Base-by-base conservation (phyloP, 2,888 invertebrate genomes). In the Nudaria mundana region DNA sequence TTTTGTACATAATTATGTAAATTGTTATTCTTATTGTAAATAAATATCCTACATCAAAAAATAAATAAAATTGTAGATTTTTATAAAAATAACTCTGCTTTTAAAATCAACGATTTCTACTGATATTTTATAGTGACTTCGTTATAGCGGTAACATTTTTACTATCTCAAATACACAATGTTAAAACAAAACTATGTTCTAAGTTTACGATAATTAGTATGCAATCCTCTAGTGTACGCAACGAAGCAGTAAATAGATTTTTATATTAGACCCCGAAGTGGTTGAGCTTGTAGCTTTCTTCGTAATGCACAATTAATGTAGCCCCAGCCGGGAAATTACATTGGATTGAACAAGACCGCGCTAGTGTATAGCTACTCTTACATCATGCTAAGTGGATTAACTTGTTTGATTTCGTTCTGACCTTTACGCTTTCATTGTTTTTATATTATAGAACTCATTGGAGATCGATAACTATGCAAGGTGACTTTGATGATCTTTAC, bases 261-360 rank as follows among this genome's bases (percentile, higher is more conserved):
- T 41, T 43, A 48, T 48, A 31, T 25, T 25, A 11, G 30, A 16
- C 11, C 14, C 25, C 51, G 28, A 48, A 57, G 60, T 57, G 60
- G 40, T 7, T 16, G 28, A 22, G 42, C 52, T 7, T 57, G 60
- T 60, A 60, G 44, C 56, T 59, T 37, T 53, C 32, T 40, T 14
- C 41, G 30, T 49, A 60, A 57, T 44, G 48, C 8, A 40, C 44
- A 44, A 43, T 60, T 48, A 48, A 48, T 48, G 44, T 38, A 33
- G 11, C 38, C 6, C 26, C 12, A 6, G 18, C 26, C 30, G 31
- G 36, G 36, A 47, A 46, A 47, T 47, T 48, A 45, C 30, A 42
- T 45, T 37, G 38, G 32, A 37, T 42, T 37, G 26, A 31, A 31
- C n/a, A 26, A 20, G 18, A n/a, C 30, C 24, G 23, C 24, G 14